Conservation (phyloP, 53 echinoderm and acorn worm species). For the Paelopatides confundens region DNA sequence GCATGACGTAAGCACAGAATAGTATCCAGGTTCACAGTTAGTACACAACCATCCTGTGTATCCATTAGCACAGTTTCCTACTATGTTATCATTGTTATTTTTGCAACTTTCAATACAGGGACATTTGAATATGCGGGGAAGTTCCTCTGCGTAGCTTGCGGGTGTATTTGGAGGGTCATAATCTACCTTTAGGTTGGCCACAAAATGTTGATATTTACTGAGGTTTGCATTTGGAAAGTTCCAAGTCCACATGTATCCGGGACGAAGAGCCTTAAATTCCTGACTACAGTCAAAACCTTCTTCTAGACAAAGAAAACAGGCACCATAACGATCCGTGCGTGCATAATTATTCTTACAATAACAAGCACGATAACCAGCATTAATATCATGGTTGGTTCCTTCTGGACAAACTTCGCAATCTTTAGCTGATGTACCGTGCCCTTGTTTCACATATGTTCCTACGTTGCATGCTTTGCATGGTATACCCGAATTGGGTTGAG, state of each 20-base stretch:
- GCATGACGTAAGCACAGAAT: background rate
- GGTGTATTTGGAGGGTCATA: background rate
- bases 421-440: background rate
- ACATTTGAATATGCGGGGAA: background rate
- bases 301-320: background rate
- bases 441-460: conserved; percentile 8
- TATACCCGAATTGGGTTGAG: background rate
- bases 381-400: background rate
- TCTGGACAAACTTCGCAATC: conserved; percentile 21
- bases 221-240: background rate
- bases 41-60: conserved; percentile 24
- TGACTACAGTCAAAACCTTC: background rate
- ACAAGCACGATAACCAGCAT: conserved; percentile 16
- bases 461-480: background rate
- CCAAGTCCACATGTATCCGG: background rate
- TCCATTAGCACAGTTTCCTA: background rate
- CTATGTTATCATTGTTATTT: conserved; percentile 4
- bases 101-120: background rate
- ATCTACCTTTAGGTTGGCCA: background rate
- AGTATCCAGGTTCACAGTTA: background rate
- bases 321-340: background rate
- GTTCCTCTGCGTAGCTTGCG: background rate
- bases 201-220: background rate
- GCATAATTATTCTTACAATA: background rate
- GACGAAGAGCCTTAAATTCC: background rate